Evolutionary conservation across 2,888 invertebrate genomes (phyloP).

Genomic region (Ophion costatus): DNA sequence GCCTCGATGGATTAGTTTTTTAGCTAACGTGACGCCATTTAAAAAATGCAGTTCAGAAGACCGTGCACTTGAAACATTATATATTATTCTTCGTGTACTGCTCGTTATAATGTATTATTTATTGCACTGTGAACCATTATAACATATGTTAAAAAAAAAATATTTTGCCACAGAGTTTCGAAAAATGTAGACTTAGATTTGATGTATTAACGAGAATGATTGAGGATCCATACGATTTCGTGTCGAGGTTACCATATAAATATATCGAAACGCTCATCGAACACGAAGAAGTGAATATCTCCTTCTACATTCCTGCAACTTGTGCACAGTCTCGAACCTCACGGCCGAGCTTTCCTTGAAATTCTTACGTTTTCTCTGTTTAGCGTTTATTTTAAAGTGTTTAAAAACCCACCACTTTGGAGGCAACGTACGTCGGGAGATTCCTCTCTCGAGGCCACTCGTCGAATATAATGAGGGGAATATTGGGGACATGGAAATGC

Average conservation of each 20-base stretch:
- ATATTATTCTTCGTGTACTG: too few relatives aligned
- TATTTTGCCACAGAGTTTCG: background rate
- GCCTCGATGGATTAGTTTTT: too few relatives aligned
- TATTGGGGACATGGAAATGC: background rate
- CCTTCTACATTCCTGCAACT: conserved; percentile 10
- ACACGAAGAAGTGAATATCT: conserved; percentile 24
- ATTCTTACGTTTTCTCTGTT: conserved; percentile 39
- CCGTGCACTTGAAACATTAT: too few relatives aligned
- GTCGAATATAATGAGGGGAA: background rate
- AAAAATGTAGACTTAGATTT: background rate
- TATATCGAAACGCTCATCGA: conserved; percentile 36
- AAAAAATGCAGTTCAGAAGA: too few relatives aligned
- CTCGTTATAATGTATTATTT: too few relatives aligned
- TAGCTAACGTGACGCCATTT: too few relatives aligned
- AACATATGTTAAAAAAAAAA: background rate
- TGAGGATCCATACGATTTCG: conserved; percentile 6
- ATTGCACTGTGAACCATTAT: background rate
- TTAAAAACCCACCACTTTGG: conserved; percentile 14
- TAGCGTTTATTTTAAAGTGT: conserved; percentile 24
- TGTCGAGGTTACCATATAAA: conserved; percentile 19
- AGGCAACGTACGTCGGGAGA: conserved; percentile 7
- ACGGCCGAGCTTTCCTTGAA: conserved; percentile 52
- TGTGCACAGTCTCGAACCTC: conserved; percentile 19
- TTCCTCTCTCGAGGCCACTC: background rate
- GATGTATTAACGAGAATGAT: background rate